phyloP scores from a whole-genome alignment of 1,140 invertebrate genomes.

The Drosophila kikkawai region DNA sequence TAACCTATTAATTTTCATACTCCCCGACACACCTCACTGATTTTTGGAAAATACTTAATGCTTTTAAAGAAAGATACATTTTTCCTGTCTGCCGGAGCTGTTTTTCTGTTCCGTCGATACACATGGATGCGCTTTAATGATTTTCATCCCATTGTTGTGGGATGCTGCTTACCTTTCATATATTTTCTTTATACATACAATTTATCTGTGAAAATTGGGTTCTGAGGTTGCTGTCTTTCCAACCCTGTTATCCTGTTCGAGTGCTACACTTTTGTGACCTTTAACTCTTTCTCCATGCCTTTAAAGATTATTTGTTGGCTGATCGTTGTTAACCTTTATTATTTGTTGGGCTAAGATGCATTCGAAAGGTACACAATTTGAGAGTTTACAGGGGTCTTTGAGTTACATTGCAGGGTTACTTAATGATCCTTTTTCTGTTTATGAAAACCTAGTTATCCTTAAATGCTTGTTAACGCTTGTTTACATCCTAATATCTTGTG shows the following conservation, averaged over 20 bases:
- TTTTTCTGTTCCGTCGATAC: slow-evolving; percentile 16
- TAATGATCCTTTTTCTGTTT: not conserved
- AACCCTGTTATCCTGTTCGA: slow-evolving; percentile 1
- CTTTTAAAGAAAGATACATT: not conserved
- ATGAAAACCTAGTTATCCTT: not conserved
- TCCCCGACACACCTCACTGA: not conserved
- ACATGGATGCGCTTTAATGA: slow-evolving; percentile 14
- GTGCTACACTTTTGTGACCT: slow-evolving; percentile 18
- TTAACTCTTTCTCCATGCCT: not conserved
- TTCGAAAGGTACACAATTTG: not conserved
- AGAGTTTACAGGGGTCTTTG: not conserved
- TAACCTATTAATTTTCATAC: slow-evolving; percentile 18
- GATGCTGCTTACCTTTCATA: slow-evolving; percentile 3
- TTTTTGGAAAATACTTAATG: not conserved
- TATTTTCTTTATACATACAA: not conserved
- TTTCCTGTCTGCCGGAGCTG: not conserved
- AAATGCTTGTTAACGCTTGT: not conserved
- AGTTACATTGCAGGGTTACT: not conserved
- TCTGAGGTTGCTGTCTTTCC: not conserved
- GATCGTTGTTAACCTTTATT: not conserved
- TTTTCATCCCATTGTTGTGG: slow-evolving; percentile 8
- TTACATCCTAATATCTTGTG: not conserved
- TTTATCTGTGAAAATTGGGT: not conserved
- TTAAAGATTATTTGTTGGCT: not conserved
- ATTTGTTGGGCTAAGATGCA: slow-evolving; percentile 2